These are phyloP conservation scores for Pseudopipra pipra DNA, from an alignment of 2,113 vertebrate genomes.

Conservation along the genomic window DNA sequence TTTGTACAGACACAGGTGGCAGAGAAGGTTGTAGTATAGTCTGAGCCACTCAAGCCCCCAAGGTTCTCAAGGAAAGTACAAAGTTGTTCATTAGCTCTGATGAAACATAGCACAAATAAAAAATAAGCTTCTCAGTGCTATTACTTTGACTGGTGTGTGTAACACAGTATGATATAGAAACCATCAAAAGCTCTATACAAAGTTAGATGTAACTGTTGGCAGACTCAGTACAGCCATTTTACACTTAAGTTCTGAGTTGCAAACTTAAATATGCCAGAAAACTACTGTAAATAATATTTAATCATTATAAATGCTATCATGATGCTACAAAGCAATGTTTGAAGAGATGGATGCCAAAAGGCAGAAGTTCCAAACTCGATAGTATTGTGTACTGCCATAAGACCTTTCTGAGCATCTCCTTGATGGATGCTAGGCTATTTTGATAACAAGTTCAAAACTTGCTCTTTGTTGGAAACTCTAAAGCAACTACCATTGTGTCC, in stretches of 20 bases:
- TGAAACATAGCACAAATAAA: neutral
- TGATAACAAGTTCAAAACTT: neutral
- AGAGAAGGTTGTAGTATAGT: neutral
- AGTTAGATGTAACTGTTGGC: neutral
- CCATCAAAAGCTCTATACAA: neutral
- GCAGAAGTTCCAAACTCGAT: neutral
- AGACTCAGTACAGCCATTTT: neutral
- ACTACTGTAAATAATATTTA: neutral
- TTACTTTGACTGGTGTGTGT: neutral
- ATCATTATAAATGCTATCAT: neutral
- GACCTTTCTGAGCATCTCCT: neutral
- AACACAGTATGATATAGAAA: neutral
- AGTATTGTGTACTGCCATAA: neutral
- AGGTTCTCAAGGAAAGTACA: neutral
- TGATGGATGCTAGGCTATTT: neutral
- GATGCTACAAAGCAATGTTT: neutral
- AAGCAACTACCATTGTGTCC: neutral
- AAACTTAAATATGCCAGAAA: neutral
- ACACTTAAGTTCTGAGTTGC: neutral
- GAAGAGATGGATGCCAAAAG: neutral
- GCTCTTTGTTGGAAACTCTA: neutral
- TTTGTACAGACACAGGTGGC: neutral
- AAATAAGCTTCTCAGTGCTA: neutral
- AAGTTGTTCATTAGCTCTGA: neutral
- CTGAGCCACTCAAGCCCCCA: neutral